Base-by-base conservation (phyloP, 2,797 vertebrate species). In the Falco columbarius region DNA sequence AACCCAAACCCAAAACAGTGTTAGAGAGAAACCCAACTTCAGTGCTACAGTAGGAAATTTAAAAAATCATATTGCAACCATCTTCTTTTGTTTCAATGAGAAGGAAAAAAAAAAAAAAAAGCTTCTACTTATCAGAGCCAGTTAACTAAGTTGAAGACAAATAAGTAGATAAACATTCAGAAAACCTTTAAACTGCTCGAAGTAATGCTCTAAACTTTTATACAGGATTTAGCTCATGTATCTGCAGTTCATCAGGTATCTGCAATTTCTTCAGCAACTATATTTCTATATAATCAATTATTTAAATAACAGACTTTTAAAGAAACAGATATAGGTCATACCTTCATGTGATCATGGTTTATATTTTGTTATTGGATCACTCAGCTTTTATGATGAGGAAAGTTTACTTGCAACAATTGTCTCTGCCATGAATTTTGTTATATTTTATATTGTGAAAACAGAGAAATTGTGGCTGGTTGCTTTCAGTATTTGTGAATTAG, bases 11-110 rank as follows among this genome's bases (percentile, higher is more conserved):
- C 34, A 49, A 30, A 14, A 14, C 32, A 55, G 55, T 72, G 24
- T 70, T 90, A 47, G 36, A 55, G 10, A 95, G 73, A 82, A 81
- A 95, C 89, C 7, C 32, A 36, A 44, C 79, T 94, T 92, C 90
- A 88, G 67, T 67, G 67, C 80, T 93, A 75, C 67, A 91, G 63
- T 82, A 75, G 16, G 14, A 74, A 70, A 61, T 40, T 7, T 14
- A 22, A 56, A 52, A 49, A 49, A 4, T 36, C 17, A 36, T 81
- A 22, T 56, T 94, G 8, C 52, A 71, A 27, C 14, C 89, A 94
- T 96, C 34, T 96, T 14, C 56, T 81, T 51, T 34, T 91, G 23
- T 56, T 49, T 68, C 22, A 83, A 56, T 36, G 7, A 23, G 7
- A 23, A 40, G 13, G 13, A 46, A 40, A 40, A 40, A 14, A 40